Evolutionary conservation across 2,113 vertebrate genomes (phyloP).

Genomic region (Nerophis ophidion): DNA sequence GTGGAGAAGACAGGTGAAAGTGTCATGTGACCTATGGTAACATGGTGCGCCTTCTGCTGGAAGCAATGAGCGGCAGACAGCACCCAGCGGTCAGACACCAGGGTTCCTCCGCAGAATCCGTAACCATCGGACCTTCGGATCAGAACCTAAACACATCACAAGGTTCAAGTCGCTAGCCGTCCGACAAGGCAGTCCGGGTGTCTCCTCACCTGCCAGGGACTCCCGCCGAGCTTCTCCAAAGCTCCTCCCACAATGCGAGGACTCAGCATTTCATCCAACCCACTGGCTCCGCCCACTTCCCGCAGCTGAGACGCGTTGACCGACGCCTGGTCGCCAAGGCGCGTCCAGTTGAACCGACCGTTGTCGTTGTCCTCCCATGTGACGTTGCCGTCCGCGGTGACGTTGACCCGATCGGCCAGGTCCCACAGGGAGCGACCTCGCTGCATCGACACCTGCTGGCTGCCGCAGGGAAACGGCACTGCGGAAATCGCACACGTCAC

Average conservation of each 20-base stretch:
- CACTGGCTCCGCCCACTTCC: neutral
- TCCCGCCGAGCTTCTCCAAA: slow-evolving; percentile 71
- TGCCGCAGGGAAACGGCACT: slow-evolving; percentile 51
- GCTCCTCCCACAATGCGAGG: slow-evolving; percentile 68
- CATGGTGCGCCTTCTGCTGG: slow-evolving; percentile 52
- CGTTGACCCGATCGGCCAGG: neutral
- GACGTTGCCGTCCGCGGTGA: slow-evolving; percentile 2
- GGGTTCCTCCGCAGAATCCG: slow-evolving; percentile 75
- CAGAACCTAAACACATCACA: slow-evolving; percentile 67
- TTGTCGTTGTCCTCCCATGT: neutral
- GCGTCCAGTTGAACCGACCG: slow-evolving; percentile 3
- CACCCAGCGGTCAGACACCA: slow-evolving; percentile 76
- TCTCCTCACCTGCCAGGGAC: slow-evolving; percentile 78
- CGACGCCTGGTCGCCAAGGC: neutral
- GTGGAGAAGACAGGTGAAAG: neutral
- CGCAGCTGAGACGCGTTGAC: neutral
- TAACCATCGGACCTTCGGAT: slow-evolving; percentile 54
- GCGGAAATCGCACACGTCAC: neutral
- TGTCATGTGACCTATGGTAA: slow-evolving; percentile 68
- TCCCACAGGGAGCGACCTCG: slow-evolving; percentile 18
- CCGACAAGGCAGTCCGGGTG: no score
- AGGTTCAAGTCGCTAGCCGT: no score
- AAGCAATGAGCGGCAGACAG: slow-evolving; percentile 81
- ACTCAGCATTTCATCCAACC: accelerated
- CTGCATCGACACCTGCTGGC: neutral